These are phyloP conservation scores for Neofelis nebulosa DNA, from an alignment of 2,113 vertebrate genomes.

Conservation along the genomic window DNA sequence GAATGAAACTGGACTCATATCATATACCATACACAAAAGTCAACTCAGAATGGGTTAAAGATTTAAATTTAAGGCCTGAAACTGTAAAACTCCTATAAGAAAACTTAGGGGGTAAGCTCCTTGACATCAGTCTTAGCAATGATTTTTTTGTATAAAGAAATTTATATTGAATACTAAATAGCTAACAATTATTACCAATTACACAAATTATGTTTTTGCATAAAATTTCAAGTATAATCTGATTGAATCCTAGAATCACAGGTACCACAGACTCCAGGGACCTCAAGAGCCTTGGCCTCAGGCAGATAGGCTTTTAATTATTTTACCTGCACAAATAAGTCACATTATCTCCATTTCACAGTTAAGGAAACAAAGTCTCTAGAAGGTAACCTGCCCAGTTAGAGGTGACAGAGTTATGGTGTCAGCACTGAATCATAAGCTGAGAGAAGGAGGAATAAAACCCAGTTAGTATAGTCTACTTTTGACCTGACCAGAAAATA, in stretches of 20 bases:
- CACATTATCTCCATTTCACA: neutral
- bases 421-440: neutral
- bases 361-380: neutral
- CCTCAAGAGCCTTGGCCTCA: neutral
- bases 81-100: neutral
- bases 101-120: neutral
- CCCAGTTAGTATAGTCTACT: neutral
- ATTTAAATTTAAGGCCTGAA: neutral
- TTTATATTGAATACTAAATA: slow-evolving; percentile 2
- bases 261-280: neutral
- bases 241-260: neutral
- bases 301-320: neutral
- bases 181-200: slow-evolving; percentile 12
- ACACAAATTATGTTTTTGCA: neutral
- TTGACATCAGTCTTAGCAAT: neutral
- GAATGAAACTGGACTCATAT: neutral
- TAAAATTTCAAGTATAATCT: neutral
- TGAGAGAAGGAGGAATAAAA: neutral
- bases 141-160: neutral
- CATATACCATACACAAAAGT: neutral
- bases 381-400: neutral
- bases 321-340: neutral
- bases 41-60: neutral
- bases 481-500: neutral
- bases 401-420: neutral